Base-by-base conservation (phyloP, 2,113 vertebrate genomes). In the Phylloscopus whistleri region DNA sequence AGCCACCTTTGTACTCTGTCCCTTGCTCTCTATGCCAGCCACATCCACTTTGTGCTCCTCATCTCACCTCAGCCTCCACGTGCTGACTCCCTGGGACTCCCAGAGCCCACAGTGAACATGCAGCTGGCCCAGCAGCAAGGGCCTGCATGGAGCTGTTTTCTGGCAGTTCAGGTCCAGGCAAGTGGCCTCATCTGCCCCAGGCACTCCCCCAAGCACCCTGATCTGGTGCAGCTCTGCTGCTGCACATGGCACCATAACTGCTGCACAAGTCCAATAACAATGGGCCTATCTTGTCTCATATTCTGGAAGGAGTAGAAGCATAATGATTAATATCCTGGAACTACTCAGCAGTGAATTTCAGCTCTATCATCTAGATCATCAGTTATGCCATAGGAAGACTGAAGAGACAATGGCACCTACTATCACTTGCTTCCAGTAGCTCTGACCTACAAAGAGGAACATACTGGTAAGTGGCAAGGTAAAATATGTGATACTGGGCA, bases 31-130 rank as follows among this genome's bases (percentile, higher is more conserved):
- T 51, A 11, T 1, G 1, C 22, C 48, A 7, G 27, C 79, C 37
- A 49, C 31, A 49, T 73, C 78, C 74, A 64, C 17, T 44, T 48
- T 43, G 2, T 33, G 37, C 33, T 49, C 31, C 44, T 72, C 78
- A 70, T 44, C 48, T 3, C 23, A 18, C 31, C 59, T 64, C 66
- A 66, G n/a, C 55, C 46, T 58, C 20, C 16, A 3, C 0, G 0
- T 35, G 66, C 69, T 10, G 33, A 31, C 52, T 60, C 26, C 59
- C 78, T 16, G 74, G 30, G 41, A 76, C 39, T 44, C 18, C 18
- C 83, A 43, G 48, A 39, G 67, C 58, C 75, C 31, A 1, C 19
- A 14, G 59, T 16, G 6, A 23, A 16, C 15, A 1, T 3, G 33
- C 51, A 86, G 70, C 43, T 11, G n/a, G 4, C 35, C 52, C 70